Evolutionary conservation across 2,888 invertebrate species (phyloP), one percentile per base, ranked within the genome.

Genomic region (Himalopsyche anomala): DNA sequence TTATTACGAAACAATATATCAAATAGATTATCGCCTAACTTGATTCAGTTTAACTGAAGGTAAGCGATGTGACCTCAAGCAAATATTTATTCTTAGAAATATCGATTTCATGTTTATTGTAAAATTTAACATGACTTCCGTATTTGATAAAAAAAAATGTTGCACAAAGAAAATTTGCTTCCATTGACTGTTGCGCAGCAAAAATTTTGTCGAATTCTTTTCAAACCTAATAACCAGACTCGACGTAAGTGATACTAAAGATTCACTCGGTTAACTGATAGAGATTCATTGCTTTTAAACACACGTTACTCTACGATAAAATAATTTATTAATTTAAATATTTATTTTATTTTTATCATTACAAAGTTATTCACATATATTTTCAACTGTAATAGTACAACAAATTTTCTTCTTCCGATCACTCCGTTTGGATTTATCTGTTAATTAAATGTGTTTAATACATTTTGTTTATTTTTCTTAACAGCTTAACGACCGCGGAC

Each of bases 1-100:
- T 15, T 8, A 51, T 51, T 15, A 51, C 12, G 15, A 51, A 51
- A 15, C 51, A 51, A 51, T 3, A 51, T 3, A 51, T 51, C 12
- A 4, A 51, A 12, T 3, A 51, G 5, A 51, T 19, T 19, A 19
- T 62, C 15, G 8, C 9, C 8, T n/a, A n/a, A 2, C 19, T 62
- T 62, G 19, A 62, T 62, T 19, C 74, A 74, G 5, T 38, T 74
- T 36, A 28, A 74, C 36, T 74, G 74, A 74, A 74, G 2, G 36
- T 38, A 38, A 36, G 12, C 4, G 28, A 62, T 62, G 36, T 36
- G 74, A 51, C 74, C 28, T 74, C 38, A 28, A 74, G n/a, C 11
- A 74, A 74, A 74, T 74, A 74, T 74, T 36, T 74, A 36, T 74
- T 74, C 36, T 74, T 12, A 19, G 36, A 74, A 74, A 74, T 36